A percentile compares a stretch with the other conserved stretches of the same genome.
phyloP scores from a whole-genome alignment of 2,113 vertebrate species.

The Anas platyrhynchos region DNA sequence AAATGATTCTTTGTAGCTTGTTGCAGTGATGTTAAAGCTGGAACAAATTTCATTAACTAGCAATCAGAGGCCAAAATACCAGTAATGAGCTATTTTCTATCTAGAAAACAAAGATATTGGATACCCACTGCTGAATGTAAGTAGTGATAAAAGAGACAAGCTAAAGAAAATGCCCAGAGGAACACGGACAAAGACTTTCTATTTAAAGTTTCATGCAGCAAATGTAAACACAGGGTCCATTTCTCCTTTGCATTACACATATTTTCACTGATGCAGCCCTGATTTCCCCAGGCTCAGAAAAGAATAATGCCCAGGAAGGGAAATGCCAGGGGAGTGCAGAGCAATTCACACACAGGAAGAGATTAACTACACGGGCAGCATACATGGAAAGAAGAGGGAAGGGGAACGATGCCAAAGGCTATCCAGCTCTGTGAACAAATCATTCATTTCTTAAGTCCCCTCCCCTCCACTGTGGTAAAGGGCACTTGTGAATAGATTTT shows the following conservation, averaged over 20 bases:
- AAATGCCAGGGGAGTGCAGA: neutral
- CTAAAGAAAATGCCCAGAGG: neutral
- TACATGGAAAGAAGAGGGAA: rapidly evolving
- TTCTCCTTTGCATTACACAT: neutral
- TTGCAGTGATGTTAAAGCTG: neutral
- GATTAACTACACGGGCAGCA: neutral
- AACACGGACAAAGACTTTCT: neutral
- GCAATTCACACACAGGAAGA: neutral
- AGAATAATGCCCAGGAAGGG: neutral
- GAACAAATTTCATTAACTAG: conserved; percentile 37
- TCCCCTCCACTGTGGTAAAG: neutral
- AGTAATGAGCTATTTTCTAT: neutral
- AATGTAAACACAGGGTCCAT: neutral
- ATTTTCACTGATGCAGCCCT: neutral
- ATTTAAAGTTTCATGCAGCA: neutral
- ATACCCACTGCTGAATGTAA: neutral
- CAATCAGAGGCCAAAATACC: neutral
- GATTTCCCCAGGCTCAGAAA: neutral
- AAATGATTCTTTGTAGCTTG: conserved; percentile 8
- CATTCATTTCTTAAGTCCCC: neutral
- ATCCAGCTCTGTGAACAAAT: neutral
- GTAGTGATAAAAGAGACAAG: neutral
- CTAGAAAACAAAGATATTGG: neutral
- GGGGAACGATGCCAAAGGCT: neutral
- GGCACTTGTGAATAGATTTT: neutral